Evolutionary conservation across 2,888 invertebrate genomes (phyloP).

Genomic region (Gnatocerus cornutus): DNA sequence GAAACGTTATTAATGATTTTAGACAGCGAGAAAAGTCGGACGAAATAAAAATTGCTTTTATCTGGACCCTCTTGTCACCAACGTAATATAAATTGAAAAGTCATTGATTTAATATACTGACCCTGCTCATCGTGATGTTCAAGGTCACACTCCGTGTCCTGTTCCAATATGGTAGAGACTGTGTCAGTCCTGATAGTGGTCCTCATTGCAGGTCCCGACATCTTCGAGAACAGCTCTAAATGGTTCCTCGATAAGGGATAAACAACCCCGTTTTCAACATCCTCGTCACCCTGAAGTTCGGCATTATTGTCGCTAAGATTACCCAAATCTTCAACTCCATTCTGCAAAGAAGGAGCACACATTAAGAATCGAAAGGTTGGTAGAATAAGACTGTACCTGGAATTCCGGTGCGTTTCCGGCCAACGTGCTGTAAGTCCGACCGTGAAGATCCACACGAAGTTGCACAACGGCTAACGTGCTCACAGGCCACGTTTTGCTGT

Average conservation of each 20-base stretch:
- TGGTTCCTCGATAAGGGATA: conserved; percentile 63
- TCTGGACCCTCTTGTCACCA: background rate
- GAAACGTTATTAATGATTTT: background rate
- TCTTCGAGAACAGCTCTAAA: conserved; percentile 64
- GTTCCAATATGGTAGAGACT: conserved; percentile 67
- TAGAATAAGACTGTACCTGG: background rate
- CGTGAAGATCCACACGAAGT: conserved; percentile 68
- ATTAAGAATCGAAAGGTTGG: conserved; percentile 36
- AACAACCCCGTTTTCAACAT: conserved; percentile 54
- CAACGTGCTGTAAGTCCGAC: conserved; percentile 67
- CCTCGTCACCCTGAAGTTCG: conserved; percentile 14
- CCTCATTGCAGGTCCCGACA: conserved; percentile 55
- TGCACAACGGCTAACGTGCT: conserved; percentile 70
- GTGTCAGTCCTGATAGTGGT: conserved; percentile 67
- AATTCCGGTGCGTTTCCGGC: conserved; percentile 49
- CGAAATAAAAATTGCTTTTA: conserved; percentile 3
- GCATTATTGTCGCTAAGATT: conserved; percentile 36
- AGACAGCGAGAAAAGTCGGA: background rate
- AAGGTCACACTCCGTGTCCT: conserved; percentile 62
- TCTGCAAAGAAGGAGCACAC: background rate
- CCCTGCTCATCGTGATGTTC: conserved; percentile 57
- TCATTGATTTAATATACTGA: conserved; percentile 43
- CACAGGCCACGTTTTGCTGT: conserved; percentile 72
- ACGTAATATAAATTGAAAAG: conserved; percentile 16
- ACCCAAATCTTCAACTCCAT: conserved; percentile 29